Percentiles rank a stretch among this genome's conserved stretches.
Conservation (phyloP, 2,797 vertebrate genomes). For the Dermochelys coriacea region DNA sequence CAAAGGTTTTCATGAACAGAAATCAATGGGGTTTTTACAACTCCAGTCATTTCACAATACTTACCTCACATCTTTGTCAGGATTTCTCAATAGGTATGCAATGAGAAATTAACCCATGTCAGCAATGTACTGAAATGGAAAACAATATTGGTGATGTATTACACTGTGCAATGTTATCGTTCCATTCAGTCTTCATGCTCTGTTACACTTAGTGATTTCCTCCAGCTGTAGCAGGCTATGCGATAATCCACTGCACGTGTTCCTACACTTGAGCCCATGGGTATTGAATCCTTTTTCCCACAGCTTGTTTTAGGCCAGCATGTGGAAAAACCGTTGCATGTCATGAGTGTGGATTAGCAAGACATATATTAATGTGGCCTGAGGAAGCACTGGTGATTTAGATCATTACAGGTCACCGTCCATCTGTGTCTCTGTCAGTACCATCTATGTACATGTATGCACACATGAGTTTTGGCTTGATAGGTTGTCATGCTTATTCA, state of each 20-base stretch:
- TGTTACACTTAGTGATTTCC: constrained; percentile 27
- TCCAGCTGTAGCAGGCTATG: constrained; percentile 23
- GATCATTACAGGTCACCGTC: not conserved
- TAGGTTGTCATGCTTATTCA: not conserved
- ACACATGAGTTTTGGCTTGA: not conserved
- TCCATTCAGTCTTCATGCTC: not conserved
- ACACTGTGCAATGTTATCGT: not conserved
- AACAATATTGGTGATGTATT: not conserved
- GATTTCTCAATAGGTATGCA: not conserved
- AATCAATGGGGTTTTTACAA: not conserved
- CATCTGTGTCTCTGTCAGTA: not conserved
- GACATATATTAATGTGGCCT: not conserved
- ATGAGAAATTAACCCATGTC: not conserved
- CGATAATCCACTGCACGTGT: not conserved
- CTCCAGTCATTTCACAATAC: accelerated
- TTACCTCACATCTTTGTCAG: not conserved
- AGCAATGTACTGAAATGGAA: not conserved
- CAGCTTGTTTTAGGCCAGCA: not conserved
- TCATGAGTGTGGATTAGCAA: constrained; percentile 2
- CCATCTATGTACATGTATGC: not conserved
- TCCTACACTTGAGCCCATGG: not conserved
- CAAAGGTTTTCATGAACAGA: not conserved
- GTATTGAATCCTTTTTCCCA: constrained; percentile 20
- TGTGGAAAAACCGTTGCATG: not conserved
- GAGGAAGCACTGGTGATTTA: constrained; percentile 39